A percentile compares a stretch with the other conserved stretches of the same genome.
These are phyloP conservation scores for Poeciliopsis occidentalis DNA, from an alignment of 2,113 vertebrate genomes.

Conservation along the genomic window DNA sequence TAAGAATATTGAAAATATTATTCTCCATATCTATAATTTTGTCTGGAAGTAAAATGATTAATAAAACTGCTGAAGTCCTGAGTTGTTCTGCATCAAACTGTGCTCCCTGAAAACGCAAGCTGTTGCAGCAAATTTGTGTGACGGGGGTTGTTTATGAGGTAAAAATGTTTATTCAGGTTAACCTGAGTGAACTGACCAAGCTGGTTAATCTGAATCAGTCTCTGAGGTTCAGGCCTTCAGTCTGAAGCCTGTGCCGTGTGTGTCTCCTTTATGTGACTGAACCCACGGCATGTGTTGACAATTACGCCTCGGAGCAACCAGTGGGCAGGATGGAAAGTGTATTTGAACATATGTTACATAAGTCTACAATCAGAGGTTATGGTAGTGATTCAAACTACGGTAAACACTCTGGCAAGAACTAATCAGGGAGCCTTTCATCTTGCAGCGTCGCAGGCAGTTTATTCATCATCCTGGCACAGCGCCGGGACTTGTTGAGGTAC, in stretches of 20 bases:
- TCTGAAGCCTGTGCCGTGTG: slow-evolving; percentile 37
- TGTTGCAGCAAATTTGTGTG: slow-evolving; percentile 1
- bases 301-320: slow-evolving; percentile 58
- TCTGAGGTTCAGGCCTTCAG: slow-evolving; percentile 35
- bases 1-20: too few relatives aligned
- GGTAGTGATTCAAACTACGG: slow-evolving; percentile 67
- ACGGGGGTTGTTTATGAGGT: background rate
- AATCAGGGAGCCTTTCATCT: slow-evolving; percentile 70
- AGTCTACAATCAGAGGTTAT: slow-evolving; percentile 64
- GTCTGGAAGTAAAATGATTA: too few relatives aligned
- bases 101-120: slow-evolving; percentile 15
- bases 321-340: slow-evolving; percentile 51
- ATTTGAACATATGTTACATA: slow-evolving; percentile 62
- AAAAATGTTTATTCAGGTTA: slow-evolving; percentile 24
- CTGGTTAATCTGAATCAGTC: slow-evolving; percentile 47
- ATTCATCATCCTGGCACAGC: slow-evolving; percentile 50
- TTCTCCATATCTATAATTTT: too few relatives aligned
- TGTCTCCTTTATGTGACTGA: slow-evolving; percentile 8
- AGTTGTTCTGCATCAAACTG: background rate
- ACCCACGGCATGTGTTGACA: slow-evolving; percentile 57
- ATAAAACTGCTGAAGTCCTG: too few relatives aligned
- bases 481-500: slow-evolving; percentile 23
- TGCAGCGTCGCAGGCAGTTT: slow-evolving; percentile 49
- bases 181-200: slow-evolving; percentile 32
- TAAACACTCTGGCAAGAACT: slow-evolving; percentile 66